A percentile compares a stretch with the other conserved stretches of the same genome.
phyloP scores from a whole-genome alignment of 2,888 invertebrate species.

The Patella ulyssiponensis region DNA sequence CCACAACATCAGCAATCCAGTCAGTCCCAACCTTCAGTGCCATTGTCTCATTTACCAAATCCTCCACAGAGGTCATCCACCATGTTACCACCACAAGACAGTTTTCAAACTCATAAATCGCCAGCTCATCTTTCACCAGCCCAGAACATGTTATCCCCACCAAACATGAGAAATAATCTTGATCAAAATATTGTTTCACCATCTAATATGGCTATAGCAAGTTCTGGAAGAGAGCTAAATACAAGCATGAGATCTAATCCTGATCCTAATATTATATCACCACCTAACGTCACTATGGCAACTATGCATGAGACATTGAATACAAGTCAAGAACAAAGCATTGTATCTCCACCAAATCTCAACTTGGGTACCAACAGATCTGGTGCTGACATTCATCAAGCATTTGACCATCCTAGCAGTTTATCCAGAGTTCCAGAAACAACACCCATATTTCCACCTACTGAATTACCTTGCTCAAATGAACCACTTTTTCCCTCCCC shows the following conservation, averaged over 20 bases:
- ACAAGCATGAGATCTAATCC: neutral
- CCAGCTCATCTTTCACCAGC: constrained; percentile 17
- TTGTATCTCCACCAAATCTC: neutral
- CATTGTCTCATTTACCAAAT: neutral
- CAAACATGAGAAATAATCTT: constrained; percentile 22
- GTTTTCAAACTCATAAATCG: neutral
- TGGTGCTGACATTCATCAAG: neutral
- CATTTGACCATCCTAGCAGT: neutral
- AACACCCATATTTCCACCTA: constrained; percentile 23
- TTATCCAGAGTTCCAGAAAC: constrained; percentile 8
- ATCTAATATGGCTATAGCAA: constrained; percentile 25
- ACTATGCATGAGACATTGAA: neutral
- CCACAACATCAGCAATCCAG: constrained; percentile 16
- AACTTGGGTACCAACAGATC: constrained; percentile 5
- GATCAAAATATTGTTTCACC: constrained; percentile 38
- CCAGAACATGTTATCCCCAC: constrained; percentile 25
- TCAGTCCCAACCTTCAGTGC: constrained; percentile 19
- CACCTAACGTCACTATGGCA: constrained; percentile 1
- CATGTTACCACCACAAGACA: neutral
- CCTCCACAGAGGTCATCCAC: neutral
- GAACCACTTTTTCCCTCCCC: constrained; percentile 29
- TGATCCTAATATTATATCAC: neutral
- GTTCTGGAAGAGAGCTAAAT: neutral
- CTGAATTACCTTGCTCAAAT: constrained; percentile 28
- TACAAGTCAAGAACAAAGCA: neutral